phyloP scores from a whole-genome alignment of 2,113 vertebrate genomes.

The Mobula hypostoma region DNA sequence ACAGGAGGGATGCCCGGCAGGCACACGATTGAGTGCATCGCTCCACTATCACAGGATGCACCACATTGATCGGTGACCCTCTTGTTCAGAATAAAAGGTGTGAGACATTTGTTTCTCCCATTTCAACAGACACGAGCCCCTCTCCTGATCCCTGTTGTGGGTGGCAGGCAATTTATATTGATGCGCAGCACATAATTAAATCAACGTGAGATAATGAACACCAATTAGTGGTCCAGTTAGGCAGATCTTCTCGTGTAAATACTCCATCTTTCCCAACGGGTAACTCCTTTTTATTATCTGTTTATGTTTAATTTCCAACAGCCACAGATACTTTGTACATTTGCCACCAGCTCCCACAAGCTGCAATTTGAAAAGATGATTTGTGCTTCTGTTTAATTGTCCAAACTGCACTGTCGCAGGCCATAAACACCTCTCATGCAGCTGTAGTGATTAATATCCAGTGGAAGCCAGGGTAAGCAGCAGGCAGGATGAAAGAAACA shows the following conservation, averaged over 20 bases:
- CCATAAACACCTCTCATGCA: constrained; percentile 17
- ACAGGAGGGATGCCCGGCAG: constrained; percentile 36
- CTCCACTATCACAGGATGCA: constrained; percentile 11
- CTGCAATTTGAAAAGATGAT: constrained; percentile 86
- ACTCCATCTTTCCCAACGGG: constrained; percentile 78
- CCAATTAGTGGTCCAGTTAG: constrained; percentile 91
- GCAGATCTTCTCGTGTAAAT: constrained; percentile 87
- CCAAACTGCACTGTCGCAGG: constrained; percentile 51
- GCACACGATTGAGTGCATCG: constrained; percentile 37
- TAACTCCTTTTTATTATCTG: constrained; percentile 89
- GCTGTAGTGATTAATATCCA: constrained; percentile 14
- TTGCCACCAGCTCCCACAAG: constrained; percentile 64
- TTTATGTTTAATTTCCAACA: constrained; percentile 90
- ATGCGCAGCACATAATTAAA: constrained; percentile 91
- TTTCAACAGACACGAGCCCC: background rate
- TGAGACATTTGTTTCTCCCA: constrained; percentile 30
- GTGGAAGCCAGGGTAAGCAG: background rate
- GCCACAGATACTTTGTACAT: constrained; percentile 53
- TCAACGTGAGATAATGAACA: constrained; percentile 98
- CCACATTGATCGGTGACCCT: constrained; percentile 45
- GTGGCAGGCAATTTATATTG: constrained; percentile 77
- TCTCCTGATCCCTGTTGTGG: constrained; percentile 63
- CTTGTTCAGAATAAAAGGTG: constrained; percentile 40
- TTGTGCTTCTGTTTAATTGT: constrained; percentile 80
- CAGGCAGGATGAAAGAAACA: background rate